phyloP scores from a whole-genome alignment of 1,140 invertebrate species.

The Pseudoatta argentina region DNA sequence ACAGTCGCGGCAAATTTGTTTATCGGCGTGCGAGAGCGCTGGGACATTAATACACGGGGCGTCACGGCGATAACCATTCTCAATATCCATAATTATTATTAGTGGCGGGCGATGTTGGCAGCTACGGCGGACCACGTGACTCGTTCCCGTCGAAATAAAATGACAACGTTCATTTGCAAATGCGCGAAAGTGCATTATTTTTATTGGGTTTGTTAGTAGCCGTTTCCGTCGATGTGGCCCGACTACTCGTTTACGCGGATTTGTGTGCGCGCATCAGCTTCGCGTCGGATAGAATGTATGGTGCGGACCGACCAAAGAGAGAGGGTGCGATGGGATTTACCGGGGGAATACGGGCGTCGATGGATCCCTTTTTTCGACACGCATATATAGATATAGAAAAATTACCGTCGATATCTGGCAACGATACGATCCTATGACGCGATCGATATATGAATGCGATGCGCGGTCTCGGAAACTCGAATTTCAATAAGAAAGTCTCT shows the following conservation, averaged over 20 bases:
- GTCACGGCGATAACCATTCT: slow-evolving; percentile 81
- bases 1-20: slow-evolving; percentile 76
- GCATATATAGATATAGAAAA: slow-evolving; percentile 54
- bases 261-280: slow-evolving; percentile 47
- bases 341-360: slow-evolving; percentile 64
- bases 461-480: slow-evolving; percentile 1
- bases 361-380: slow-evolving; percentile 60
- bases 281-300: slow-evolving; percentile 53
- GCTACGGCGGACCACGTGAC: slow-evolving; percentile 70
- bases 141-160: slow-evolving; percentile 78
- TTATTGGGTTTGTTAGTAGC: slow-evolving; percentile 81
- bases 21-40: slow-evolving; percentile 69
- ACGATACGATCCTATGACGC: slow-evolving; percentile 54
- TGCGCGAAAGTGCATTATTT: slow-evolving; percentile 81
- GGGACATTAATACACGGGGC: slow-evolving; percentile 78
- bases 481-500: slow-evolving; percentile 46
- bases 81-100: slow-evolving; percentile 83
- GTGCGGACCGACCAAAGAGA: slow-evolving; percentile 56
- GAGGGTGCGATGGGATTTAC: slow-evolving; percentile 66
- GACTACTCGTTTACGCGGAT: slow-evolving; percentile 56
- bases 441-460: slow-evolving; percentile 54
- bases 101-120: slow-evolving; percentile 72
- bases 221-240: slow-evolving; percentile 62
- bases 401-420: slow-evolving; percentile 70
- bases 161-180: slow-evolving; percentile 83